Evolutionary conservation across 2,113 vertebrate genomes (phyloP).

Genomic region (Nothoprocta pentlandii): DNA sequence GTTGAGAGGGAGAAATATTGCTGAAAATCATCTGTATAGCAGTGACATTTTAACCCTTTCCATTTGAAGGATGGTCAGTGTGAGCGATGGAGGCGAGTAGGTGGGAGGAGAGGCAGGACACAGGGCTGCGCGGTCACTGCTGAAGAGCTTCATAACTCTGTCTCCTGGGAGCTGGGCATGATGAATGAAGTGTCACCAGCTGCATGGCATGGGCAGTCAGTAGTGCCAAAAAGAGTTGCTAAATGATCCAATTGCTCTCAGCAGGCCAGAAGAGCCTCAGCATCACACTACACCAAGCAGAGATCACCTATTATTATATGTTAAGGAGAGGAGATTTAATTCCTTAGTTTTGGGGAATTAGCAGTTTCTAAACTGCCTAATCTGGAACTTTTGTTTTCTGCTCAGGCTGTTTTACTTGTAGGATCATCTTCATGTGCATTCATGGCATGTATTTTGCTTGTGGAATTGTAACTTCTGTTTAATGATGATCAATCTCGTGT

Average conservation of each 20-base stretch:
- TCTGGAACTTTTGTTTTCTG: neutral
- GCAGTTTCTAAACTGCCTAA: neutral
- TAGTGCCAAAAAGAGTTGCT: neutral
- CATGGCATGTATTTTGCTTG: neutral
- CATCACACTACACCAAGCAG: accelerated
- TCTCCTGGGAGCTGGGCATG: neutral
- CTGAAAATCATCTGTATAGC: slow-evolving; percentile 11
- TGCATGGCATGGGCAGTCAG: neutral
- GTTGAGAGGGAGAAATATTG: neutral
- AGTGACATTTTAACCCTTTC: neutral
- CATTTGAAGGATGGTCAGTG: neutral
- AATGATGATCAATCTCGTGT: neutral
- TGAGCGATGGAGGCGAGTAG: neutral
- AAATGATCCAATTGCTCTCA: neutral
- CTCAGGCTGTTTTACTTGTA: neutral
- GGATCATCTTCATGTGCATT: neutral
- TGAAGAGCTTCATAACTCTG: slow-evolving; percentile 2
- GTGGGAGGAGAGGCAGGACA: neutral
- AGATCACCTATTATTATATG: neutral
- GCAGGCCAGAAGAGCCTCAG: neutral
- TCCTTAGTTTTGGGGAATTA: neutral
- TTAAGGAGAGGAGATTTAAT: neutral
- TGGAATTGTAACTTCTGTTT: neutral
- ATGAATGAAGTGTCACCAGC: slow-evolving; percentile 53
- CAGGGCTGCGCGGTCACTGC: neutral